Evolutionary conservation across 2,113 vertebrate species (phyloP).

Genomic region (Clupea harengus): DNA sequence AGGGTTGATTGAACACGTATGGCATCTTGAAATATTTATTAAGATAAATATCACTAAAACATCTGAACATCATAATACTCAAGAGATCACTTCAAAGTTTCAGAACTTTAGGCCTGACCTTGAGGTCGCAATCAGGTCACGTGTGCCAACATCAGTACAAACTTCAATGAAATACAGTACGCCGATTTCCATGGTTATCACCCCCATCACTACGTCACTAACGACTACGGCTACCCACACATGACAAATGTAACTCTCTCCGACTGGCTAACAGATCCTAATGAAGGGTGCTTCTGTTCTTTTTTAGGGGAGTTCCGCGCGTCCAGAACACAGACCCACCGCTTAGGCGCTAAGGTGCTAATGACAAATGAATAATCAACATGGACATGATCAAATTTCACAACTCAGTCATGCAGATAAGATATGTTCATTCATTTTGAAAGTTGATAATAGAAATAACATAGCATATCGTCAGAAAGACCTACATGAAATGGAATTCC

Average conservation of each 20-base stretch:
- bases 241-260: conserved; percentile 10
- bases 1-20: neutral
- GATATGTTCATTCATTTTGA: neutral
- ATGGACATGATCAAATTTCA: conserved; percentile 3
- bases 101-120: conserved; percentile 1
- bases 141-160: conserved; percentile 27
- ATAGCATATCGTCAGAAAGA: conserved; percentile 15
- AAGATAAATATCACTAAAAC: conserved; percentile 45
- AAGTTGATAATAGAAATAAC: conserved; percentile 19
- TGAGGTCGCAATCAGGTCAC: neutral
- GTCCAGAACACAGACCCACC: neutral
- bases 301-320: neutral
- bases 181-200: conserved; percentile 35
- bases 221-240: conserved; percentile 21
- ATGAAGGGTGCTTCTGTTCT: conserved; percentile 25
- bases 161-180: conserved; percentile 52
- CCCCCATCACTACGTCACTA: conserved; percentile 31
- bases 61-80: conserved; percentile 34
- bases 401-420: neutral
- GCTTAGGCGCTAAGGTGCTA: conserved; percentile 38
- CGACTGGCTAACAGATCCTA: conserved; percentile 11
- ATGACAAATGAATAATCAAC: conserved; percentile 5
- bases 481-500: neutral
- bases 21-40: conserved; percentile 43
- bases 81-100: conserved; percentile 26